Conservation (phyloP, 2,797 vertebrate species). For the Melanotaenia maccullochi region DNA sequence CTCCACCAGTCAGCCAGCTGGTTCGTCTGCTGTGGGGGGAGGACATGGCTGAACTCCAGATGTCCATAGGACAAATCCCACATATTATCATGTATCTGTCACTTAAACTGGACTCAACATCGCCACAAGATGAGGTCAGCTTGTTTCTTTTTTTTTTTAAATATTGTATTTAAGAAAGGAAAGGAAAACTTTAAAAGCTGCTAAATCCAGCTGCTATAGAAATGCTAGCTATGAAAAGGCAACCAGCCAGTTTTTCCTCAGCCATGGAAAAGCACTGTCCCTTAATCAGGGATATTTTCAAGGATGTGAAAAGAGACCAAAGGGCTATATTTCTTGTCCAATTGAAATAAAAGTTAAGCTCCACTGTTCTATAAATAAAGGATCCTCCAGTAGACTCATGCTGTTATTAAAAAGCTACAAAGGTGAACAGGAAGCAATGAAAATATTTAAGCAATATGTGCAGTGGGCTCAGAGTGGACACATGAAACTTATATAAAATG, state of each 20-base stretch:
- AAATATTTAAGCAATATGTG: background rate
- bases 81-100: conserved; percentile 93
- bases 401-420: background rate
- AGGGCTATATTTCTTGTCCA: background rate
- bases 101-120: conserved; percentile 88
- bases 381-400: conserved; percentile 11
- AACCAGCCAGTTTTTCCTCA: background rate
- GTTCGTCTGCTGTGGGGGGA: conserved; percentile 90
- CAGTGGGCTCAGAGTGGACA: background rate
- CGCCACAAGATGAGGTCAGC: conserved; percentile 90
- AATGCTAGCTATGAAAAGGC: background rate
- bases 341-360: conserved; percentile 1
- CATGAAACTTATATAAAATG: background rate
- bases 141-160: background rate
- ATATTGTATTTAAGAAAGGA: background rate
- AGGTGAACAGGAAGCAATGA: background rate
- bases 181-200: background rate
- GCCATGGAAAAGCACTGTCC: conserved; percentile 6
- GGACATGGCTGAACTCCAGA: conserved; percentile 82
- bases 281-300: background rate
- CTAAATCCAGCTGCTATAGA: background rate
- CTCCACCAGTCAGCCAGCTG: conserved; percentile 85
- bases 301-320: background rate
- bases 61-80: conserved; percentile 83
- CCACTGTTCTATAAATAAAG: background rate